Conservation (phyloP, 2,797 vertebrate genomes). For the Phalloptychus januarius region DNA sequence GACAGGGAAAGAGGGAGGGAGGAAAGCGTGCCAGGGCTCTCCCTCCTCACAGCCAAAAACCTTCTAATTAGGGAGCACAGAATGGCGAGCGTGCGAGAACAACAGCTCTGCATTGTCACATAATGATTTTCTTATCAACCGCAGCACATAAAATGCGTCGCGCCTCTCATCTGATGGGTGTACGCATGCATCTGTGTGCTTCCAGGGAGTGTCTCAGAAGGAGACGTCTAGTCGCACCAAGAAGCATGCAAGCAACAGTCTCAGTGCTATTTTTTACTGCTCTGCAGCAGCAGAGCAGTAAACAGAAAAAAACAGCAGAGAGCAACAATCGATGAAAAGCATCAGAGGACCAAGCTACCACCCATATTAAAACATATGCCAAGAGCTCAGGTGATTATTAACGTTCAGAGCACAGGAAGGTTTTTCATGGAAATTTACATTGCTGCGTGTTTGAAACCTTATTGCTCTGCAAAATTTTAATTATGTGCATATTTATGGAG, state of each 20-base stretch:
- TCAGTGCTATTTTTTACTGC: slow-evolving; percentile 42
- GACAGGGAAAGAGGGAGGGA: slow-evolving; percentile 16
- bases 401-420: slow-evolving; percentile 22
- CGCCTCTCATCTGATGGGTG: slow-evolving; percentile 40
- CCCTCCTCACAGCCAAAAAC: slow-evolving; percentile 68
- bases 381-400: slow-evolving; percentile 15
- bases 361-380: neutral
- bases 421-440: slow-evolving; percentile 27
- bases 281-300: neutral
- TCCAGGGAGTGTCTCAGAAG: slow-evolving; percentile 17
- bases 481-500: slow-evolving; percentile 61
- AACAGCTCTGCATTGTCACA: slow-evolving; percentile 69
- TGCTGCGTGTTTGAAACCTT: slow-evolving; percentile 53
- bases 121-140: slow-evolving; percentile 71
- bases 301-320: neutral
- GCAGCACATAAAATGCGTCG: slow-evolving; percentile 52
- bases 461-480: slow-evolving; percentile 51
- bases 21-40: slow-evolving; percentile 65
- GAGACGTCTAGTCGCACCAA: slow-evolving; percentile 46
- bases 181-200: slow-evolving; percentile 21
- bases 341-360: slow-evolving; percentile 11
- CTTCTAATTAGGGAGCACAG: slow-evolving; percentile 79
- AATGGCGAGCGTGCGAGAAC: slow-evolving; percentile 66
- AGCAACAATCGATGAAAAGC: slow-evolving; percentile 19
- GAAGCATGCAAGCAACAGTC: slow-evolving; percentile 36